Evolutionary conservation across 1,140 invertebrate genomes (phyloP).

Genomic region (Kradibia gibbosae): DNA sequence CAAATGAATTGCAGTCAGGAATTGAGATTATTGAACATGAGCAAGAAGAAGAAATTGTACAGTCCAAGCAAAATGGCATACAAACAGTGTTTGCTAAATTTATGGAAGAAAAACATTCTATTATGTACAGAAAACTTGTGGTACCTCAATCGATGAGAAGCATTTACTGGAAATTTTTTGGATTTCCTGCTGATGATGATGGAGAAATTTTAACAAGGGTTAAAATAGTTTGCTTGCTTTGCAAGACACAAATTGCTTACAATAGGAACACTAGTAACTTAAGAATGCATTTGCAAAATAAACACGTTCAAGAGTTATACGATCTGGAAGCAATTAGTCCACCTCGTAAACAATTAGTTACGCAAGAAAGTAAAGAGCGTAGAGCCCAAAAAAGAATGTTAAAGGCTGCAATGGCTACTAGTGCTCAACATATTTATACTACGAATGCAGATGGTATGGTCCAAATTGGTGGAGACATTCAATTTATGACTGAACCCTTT

Average conservation of each 20-base stretch:
- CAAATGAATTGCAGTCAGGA: background rate
- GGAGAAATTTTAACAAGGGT: constrained; percentile 77
- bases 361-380: constrained; percentile 67
- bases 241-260: constrained; percentile 77
- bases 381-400: constrained; percentile 66
- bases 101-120: constrained; percentile 70
- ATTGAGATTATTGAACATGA: constrained; percentile 31
- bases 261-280: constrained; percentile 79
- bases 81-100: constrained; percentile 68
- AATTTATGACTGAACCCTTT: constrained; percentile 69
- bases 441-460: constrained; percentile 71
- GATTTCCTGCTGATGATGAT: constrained; percentile 77
- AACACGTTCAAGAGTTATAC: constrained; percentile 72
- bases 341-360: constrained; percentile 59
- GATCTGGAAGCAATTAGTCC: constrained; percentile 69
- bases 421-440: constrained; percentile 69
- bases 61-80: constrained; percentile 54
- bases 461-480: constrained; percentile 70
- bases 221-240: constrained; percentile 77
- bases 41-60: constrained; percentile 26
- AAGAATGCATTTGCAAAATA: constrained; percentile 77
- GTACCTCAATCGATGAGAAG: constrained; percentile 77
- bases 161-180: constrained; percentile 79
- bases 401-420: constrained; percentile 59
- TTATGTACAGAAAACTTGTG: constrained; percentile 73